Percentiles rank a stretch among this genome's conserved stretches.
Evolutionary conservation across 1,140 invertebrate genomes (phyloP).

Genomic region (Arion vulgaris): DNA sequence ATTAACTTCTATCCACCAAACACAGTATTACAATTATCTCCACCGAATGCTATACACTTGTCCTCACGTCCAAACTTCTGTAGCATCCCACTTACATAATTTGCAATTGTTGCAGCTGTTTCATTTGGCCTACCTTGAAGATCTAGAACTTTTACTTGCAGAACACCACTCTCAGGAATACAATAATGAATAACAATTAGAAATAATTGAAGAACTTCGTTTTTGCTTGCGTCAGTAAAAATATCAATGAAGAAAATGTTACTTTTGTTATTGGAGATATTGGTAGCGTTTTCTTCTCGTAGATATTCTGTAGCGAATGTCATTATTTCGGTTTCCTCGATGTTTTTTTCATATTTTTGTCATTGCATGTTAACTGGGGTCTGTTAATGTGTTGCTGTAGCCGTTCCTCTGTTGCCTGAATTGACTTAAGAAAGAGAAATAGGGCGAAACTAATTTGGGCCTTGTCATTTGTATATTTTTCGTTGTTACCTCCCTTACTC

Average conservation of each 20-base stretch:
- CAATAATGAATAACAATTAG: not conserved
- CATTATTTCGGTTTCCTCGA: no score
- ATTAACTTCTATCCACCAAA: not conserved
- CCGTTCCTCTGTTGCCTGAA: no score
- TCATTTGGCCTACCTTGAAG: slow-evolving; percentile 10
- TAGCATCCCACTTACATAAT: slow-evolving; percentile 1
- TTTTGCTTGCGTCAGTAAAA: not conserved
- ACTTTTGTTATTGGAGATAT: no score
- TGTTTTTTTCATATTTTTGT: no score
- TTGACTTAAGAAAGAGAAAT: no score
- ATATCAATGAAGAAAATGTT: not conserved
- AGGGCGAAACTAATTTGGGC: no score
- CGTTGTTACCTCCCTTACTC: no score
- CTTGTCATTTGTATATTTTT: no score
- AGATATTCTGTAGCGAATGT: no score
- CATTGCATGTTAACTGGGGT: no score
- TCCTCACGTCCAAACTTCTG: not conserved
- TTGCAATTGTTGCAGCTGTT: not conserved
- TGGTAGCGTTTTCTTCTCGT: no score
- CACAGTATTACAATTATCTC: not conserved
- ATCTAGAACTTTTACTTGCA: not conserved
- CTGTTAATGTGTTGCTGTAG: no score
- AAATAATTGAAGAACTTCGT: not conserved
- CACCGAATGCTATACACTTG: not conserved
- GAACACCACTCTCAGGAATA: not conserved